These are phyloP conservation scores for Artemia franciscana DNA, from an alignment of 1,140 invertebrate species.

Conservation along the genomic window DNA sequence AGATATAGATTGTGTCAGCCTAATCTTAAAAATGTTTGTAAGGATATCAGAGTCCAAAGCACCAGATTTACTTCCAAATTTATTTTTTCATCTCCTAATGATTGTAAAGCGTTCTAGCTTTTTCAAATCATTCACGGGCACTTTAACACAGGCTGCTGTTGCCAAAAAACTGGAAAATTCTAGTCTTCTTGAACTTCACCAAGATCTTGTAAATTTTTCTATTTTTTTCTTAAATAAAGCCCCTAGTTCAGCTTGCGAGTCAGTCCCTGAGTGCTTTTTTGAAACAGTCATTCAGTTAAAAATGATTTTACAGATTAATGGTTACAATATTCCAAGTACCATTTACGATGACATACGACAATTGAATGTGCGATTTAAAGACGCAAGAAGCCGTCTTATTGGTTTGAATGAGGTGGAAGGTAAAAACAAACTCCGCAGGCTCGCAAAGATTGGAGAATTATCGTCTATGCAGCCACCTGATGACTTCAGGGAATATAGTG, in stretches of 20 bases:
- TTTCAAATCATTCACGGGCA: background rate
- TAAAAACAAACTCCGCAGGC: too few species aligned
- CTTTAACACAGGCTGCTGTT: background rate
- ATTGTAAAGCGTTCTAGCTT: background rate
- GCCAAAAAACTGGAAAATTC: background rate
- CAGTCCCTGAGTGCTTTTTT: conserved; percentile 2
- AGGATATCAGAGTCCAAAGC: background rate
- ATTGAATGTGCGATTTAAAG: background rate
- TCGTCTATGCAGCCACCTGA: too few species aligned
- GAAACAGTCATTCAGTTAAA: background rate
- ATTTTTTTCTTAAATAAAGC: background rate
- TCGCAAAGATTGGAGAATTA: too few species aligned
- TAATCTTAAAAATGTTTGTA: background rate
- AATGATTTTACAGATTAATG: background rate
- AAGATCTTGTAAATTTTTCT: background rate
- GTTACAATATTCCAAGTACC: background rate
- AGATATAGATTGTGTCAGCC: too few species aligned
- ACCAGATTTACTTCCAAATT: background rate
- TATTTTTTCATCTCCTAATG: background rate
- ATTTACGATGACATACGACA: background rate
- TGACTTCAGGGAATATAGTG: conserved; percentile 2
- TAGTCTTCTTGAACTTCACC: background rate
- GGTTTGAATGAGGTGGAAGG: too few species aligned
- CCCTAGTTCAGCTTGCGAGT: conserved; percentile 1
- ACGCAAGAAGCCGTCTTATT: background rate